Evolutionary conservation across 2,113 vertebrate genomes (phyloP), one percentile per base, ranked within the genome.

Genomic region (Cyprinodon tularosa): DNA sequence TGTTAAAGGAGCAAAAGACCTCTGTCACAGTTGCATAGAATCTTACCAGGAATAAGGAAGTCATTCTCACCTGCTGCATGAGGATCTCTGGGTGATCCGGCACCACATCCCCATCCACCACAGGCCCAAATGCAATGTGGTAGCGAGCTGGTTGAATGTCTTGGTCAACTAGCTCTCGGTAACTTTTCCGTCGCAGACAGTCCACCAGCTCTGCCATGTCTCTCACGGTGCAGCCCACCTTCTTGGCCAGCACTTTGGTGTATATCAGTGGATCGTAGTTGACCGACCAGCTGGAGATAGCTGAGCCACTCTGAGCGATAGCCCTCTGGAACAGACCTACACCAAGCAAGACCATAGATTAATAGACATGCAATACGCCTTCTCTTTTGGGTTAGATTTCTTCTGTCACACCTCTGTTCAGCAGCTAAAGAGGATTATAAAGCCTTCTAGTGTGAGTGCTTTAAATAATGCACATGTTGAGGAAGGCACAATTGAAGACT

Each of bases 211-310:
- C 96, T 0, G 95, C 92, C 3, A 95, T 96, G 91, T 98, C 96
- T 14, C 93, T 92, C 14, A 95, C 91, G 40, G 95, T 95, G 62
- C 97, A 99, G 88, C 97, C 97, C 15, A 98, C 97, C 87, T 99
- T 99, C 81, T 90, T 95, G 0, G 97, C 97, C 91, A 99, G 91
- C 81, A 96, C 93, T 39, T 95, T 94, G 4, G 96, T 97, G 93
- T 97, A 98, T 80, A 95, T 96, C 57, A 96, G 93, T 0, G 97
- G 97, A 17, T 95, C 94, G 86, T 98, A 98, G 90, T 98, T 99
- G 47, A 98, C 97, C 0, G 97, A 97, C 97, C 97, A 98, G 86
- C 97, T 98, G 89, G 97, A 97, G 81, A 99, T 98, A 83, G 97
- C 97, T 0, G 97, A 96, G 38, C 97, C 97, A 6, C 97, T 98